These are phyloP conservation scores for Eulithis testata DNA, from an alignment of 2,888 invertebrate genomes.

Conservation along the genomic window DNA sequence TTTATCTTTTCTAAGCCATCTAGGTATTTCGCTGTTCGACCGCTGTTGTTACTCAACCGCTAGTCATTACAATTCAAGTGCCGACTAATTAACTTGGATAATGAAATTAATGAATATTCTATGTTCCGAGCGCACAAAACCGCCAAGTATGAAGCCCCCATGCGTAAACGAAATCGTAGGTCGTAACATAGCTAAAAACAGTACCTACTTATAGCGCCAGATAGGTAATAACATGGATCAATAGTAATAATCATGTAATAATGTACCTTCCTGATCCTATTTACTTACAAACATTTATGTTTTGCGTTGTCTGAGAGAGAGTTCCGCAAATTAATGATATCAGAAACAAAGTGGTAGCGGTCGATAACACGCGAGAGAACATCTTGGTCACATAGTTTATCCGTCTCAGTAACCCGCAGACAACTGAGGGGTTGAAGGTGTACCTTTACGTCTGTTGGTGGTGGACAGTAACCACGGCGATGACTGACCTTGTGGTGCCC, in stretches of 20 bases:
- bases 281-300: conserved; percentile 89
- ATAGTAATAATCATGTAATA: too few species aligned
- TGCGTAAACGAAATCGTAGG: conserved; percentile 37
- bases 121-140: conserved; percentile 34
- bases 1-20: conserved; percentile 17
- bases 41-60: conserved; percentile 24
- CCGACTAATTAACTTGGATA: conserved; percentile 37
- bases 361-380: conserved; percentile 41
- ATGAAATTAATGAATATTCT: conserved; percentile 41
- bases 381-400: conserved; percentile 31
- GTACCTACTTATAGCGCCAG: not conserved
- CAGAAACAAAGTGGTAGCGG: conserved; percentile 48
- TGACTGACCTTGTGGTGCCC: conserved; percentile 68
- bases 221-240: too few species aligned
- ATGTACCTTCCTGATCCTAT: not conserved
- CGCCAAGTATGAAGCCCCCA: conserved; percentile 32
- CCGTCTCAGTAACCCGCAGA: conserved; percentile 21
- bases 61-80: conserved; percentile 37
- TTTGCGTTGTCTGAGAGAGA: conserved; percentile 87
- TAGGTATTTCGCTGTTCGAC: conserved; percentile 13
- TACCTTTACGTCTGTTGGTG: conserved; percentile 57
- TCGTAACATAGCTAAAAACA: conserved; percentile 13
- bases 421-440: conserved; percentile 41
- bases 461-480: conserved; percentile 72
- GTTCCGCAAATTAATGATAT: conserved; percentile 45